A percentile compares a stretch with the other conserved stretches of the same genome.
Conservation (phyloP, 2,113 vertebrate species). For the Callaeas wilsoni region DNA sequence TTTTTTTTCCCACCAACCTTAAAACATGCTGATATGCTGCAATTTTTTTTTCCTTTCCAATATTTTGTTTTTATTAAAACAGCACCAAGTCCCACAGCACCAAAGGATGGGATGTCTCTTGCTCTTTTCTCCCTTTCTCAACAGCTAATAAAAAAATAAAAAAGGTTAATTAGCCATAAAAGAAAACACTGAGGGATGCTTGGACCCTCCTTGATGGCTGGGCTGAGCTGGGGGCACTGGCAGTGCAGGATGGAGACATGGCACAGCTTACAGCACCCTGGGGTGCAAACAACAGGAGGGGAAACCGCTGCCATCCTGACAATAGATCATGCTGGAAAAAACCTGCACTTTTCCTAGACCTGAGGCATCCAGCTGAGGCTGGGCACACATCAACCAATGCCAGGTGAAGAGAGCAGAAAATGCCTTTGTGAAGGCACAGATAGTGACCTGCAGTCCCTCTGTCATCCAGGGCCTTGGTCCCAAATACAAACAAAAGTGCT, state of each 20-base stretch:
- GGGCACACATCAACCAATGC: rapidly evolving
- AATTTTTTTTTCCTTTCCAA: neutral
- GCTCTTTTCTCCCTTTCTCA: neutral
- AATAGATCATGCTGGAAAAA: neutral
- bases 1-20: slow-evolving; percentile 62
- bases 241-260: neutral
- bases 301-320: neutral
- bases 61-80: slow-evolving; percentile 50
- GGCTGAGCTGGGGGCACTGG: neutral
- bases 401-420: neutral
- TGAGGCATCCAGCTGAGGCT: neutral
- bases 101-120: slow-evolving; percentile 48
- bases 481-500: neutral
- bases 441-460: neutral
- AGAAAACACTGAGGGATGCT: neutral
- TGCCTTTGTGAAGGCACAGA: neutral
- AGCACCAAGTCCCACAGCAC: slow-evolving; percentile 46
- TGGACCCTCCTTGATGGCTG: neutral
- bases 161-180: neutral
- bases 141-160: neutral
- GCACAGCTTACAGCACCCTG: neutral
- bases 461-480: neutral
- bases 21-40: slow-evolving; percentile 25
- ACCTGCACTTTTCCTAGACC: neutral
- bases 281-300: neutral